Evolutionary conservation across 2,797 vertebrate species (phyloP).

Genomic region (Phataginus tricuspis): DNA sequence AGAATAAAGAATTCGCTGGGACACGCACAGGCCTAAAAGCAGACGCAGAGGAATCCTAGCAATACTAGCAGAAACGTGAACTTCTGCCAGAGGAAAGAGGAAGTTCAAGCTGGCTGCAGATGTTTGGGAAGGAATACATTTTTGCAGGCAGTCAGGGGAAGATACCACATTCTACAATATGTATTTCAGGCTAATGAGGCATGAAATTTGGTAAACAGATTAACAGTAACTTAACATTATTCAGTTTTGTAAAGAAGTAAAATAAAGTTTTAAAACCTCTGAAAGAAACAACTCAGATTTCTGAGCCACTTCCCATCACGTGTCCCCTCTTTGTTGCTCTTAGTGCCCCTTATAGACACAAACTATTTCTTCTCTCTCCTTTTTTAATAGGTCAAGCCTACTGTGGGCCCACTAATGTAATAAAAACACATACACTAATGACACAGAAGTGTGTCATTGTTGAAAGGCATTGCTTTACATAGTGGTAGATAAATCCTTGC

Average conservation of each 20-base stretch:
- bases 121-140: not conserved
- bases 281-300: not conserved
- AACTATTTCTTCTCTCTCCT: not conserved
- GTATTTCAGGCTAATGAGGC: not conserved
- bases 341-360: not conserved
- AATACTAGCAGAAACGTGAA: not conserved
- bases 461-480: not conserved
- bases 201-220: not conserved
- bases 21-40: constrained; percentile 40
- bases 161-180: no score
- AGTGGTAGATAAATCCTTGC: not conserved
- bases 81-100: not conserved
- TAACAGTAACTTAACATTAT: not conserved
- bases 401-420: not conserved
- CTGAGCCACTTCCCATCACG: no score
- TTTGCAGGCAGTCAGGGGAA: not conserved
- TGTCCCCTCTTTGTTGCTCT: not conserved
- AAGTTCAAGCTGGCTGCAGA: not conserved
- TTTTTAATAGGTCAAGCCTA: not conserved
- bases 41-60: not conserved
- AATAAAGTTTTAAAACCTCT: not conserved
- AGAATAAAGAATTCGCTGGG: constrained; percentile 42
- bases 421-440: not conserved
- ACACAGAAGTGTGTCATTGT: not conserved
- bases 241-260: not conserved